phyloP scores from a whole-genome alignment of 2,888 invertebrate genomes.

The Alviniconcha strummeri region DNA sequence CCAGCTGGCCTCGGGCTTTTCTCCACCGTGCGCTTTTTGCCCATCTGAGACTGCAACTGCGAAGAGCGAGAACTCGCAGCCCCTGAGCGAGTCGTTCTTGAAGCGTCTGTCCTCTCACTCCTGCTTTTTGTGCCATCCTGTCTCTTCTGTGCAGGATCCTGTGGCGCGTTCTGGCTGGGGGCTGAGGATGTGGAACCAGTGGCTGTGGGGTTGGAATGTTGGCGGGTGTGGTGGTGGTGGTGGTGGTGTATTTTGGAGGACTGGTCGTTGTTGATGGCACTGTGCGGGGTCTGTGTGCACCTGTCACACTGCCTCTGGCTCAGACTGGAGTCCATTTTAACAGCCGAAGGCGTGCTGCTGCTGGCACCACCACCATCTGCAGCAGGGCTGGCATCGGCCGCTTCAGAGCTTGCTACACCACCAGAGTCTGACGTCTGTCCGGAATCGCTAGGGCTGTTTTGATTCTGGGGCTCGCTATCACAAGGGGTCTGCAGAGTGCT shows the following conservation, averaged over 20 bases:
- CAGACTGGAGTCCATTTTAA: background rate
- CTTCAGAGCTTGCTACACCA: background rate
- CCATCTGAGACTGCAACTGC: too few species aligned
- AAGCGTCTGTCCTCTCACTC: background rate
- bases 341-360: background rate
- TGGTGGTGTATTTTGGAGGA: conserved; percentile 34
- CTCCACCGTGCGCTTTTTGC: background rate
- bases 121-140: background rate
- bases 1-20: background rate
- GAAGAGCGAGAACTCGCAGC: too few species aligned
- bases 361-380: background rate
- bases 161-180: background rate
- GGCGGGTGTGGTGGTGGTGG: conserved; percentile 25
- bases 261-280: conserved; percentile 32
- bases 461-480: conserved; percentile 17
- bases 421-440: background rate
- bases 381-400: too few species aligned
- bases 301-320: conserved; percentile 17
- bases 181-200: background rate
- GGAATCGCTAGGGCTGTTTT: background rate
- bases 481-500: background rate
- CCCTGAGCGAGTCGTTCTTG: background rate
- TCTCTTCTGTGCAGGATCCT: background rate
- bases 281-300: conserved; percentile 33
- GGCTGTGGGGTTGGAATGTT: conserved; percentile 22